Conservation (phyloP, 2,797 vertebrate genomes). For the Megaceryle alcyon region DNA sequence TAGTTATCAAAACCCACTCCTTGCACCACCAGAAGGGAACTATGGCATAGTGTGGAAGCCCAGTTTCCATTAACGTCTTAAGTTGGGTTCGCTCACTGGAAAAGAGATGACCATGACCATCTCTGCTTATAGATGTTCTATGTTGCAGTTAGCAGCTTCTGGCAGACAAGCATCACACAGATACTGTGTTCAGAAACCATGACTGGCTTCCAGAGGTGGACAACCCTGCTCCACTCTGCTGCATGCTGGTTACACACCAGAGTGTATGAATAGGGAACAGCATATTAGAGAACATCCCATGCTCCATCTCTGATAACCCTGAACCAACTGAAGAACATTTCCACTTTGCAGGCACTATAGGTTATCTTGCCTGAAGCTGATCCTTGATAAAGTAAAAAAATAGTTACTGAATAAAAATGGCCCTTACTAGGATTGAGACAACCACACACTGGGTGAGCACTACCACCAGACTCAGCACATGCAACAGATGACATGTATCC, state of each 20-base stretch:
- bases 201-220: not conserved
- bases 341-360: not conserved
- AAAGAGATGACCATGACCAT: not conserved
- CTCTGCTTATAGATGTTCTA: not conserved
- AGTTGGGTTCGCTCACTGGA: not conserved
- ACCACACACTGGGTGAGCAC: not conserved
- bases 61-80: not conserved
- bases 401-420: not conserved
- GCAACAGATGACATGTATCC: not conserved
- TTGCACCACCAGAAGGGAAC: not conserved
- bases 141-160: not conserved
- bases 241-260: not conserved
- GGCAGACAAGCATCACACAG: not conserved
- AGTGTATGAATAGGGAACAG: not conserved
- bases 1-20: not conserved
- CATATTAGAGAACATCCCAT: not conserved
- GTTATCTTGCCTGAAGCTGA: not conserved
- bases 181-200: not conserved
- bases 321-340: not conserved
- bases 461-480: not conserved
- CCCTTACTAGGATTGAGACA: not conserved
- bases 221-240: not conserved
- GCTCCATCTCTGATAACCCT: not conserved
- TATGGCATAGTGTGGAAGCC: not conserved
- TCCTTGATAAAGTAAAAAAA: not conserved